Base-by-base conservation (phyloP, 2,797 vertebrate species). In the Falco concolor region DNA sequence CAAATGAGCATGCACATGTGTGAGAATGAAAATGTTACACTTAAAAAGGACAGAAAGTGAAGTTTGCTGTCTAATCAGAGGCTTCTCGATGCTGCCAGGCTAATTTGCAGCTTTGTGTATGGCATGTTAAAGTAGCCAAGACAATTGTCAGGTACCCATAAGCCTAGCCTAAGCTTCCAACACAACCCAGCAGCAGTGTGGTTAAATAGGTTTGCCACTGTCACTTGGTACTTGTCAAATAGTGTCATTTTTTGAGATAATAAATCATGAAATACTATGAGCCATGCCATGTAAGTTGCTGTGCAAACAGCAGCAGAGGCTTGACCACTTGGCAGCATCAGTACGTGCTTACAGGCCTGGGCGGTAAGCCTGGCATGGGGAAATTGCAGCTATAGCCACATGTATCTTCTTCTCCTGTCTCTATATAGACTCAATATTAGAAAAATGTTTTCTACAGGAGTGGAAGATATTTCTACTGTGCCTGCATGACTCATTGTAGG, bases 11-110 rank as follows among this genome's bases (percentile, higher is more conserved):
- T 78, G 93, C 87, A 96, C 91, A 93, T 94, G 90, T 95, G 89
- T 22, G 69, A 94, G 94, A 92, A 96, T 65, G 57, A 87, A 95
- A 95, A 93, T 93, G 81, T 94, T 96, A 84, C 89, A 64, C 60
- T 95, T 93, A 34, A 89, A 90, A 95, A 93, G 95, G 93, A 96
- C 92, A 93, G 92, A 93, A 97, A 96, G 92, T 93, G 54, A 94
- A 89, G 90, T 94, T 92, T 95, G 49, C 95, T 92, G 59, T 80
- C 90, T 94, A 93, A 96, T 94, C 87, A 54, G 81, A 80, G 56
- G 64, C 78, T 93, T 85, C 87, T 93, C 60, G 11, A 1, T 57
- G 49, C 89, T 92, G 90, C 61, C 68, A 85, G 87, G 60, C 77
- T 80, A 36, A 73, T 92, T 25, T 87, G 49, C 56, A 83, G 56